Evolutionary conservation across 2,888 invertebrate species (phyloP), one percentile per base, ranked within the genome.

Genomic region (Trachelus iudaicus): DNA sequence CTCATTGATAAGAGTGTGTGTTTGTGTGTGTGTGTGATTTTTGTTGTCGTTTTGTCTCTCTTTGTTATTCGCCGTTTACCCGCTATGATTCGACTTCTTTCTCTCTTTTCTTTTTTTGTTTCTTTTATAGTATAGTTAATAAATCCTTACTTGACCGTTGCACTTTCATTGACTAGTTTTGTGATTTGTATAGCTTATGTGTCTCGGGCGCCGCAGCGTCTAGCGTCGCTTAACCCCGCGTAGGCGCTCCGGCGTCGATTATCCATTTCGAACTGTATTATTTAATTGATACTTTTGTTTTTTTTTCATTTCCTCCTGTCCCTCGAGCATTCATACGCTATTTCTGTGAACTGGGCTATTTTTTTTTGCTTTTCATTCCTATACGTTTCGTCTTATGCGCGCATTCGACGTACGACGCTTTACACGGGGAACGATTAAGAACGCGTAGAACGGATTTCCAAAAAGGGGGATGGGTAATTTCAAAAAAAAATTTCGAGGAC

Each of bases 161-260:
- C 91, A 91, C 91, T 91, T 90, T 91, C 88, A 91, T 91, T 91
- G 91, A 91, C 91, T 91, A 91, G 91, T 90, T 91, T 90, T 85
- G 87, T 90, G 89, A 87, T 89, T 86, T 83, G 81, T 77, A 56
- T 56, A 69, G 73, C 56, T 77, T 73, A n/a, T 33, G n/a, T 34
- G 56, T 56, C 31, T 71, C 31, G 71, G 71, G 71, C 71, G 71
- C 31, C 71, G 33, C 33, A 30, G 71, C 71, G 71, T 71, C 34
- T 71, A 3, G 71, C 71, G 71, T 71, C 33, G 4, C 15, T 30
- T 33, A 71, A n/a, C 31, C 80, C 80, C 78, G 83, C 81, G 80
- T 23, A 74, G 34, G 11, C 74, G 74, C 74, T 35, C 11, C 74
- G 74, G n/a, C 35, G 74, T 23, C 74, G 74, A 74, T 76, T 15